These are phyloP conservation scores for Neotragus moschatus DNA, from an alignment of 2,113 vertebrate genomes.

Conservation along the genomic window DNA sequence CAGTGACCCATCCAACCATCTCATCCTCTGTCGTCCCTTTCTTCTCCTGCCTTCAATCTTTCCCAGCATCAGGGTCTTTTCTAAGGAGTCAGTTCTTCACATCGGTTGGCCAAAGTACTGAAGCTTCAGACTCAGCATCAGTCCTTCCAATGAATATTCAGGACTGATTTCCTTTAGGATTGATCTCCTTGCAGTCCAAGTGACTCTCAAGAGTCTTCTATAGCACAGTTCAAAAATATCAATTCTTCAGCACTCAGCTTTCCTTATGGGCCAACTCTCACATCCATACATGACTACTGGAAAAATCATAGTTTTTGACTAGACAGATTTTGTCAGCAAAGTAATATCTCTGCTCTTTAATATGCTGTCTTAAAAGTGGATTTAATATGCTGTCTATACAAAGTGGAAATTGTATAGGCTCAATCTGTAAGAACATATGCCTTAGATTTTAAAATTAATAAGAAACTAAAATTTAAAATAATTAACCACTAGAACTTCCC, in stretches of 20 bases:
- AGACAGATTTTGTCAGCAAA: background rate
- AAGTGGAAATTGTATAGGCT: background rate
- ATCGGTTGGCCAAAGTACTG: background rate
- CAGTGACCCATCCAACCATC: background rate
- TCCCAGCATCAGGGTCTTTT: background rate
- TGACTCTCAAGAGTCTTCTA: background rate
- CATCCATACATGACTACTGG: background rate
- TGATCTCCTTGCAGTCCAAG: background rate
- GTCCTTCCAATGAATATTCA: background rate
- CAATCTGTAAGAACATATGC: background rate
- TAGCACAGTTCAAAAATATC: background rate
- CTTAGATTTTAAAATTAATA: background rate
- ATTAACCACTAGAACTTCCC: background rate
- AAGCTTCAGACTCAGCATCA: background rate
- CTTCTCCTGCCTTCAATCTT: background rate
- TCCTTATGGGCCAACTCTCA: background rate
- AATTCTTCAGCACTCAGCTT: background rate
- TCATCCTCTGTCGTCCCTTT: background rate
- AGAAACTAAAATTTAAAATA: background rate
- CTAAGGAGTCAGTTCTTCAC: background rate
- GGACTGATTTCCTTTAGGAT: background rate
- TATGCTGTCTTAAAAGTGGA: background rate
- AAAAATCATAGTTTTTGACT: background rate
- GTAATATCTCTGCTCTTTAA: background rate
- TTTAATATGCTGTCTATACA: background rate